Conservation (phyloP, 1,140 invertebrate genomes). For the Campodea augens region DNA sequence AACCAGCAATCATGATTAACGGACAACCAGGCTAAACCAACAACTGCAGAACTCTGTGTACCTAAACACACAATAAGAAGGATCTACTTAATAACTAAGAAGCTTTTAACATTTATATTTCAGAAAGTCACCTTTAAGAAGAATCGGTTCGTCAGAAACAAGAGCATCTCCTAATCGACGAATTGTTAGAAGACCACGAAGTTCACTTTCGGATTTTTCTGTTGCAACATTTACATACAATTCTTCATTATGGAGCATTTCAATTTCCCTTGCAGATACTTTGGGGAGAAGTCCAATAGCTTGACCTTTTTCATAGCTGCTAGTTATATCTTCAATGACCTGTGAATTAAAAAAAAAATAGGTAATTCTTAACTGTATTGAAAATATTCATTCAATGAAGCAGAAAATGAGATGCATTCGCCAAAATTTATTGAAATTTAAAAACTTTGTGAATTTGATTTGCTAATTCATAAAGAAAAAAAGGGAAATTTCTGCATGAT, state of each 20-base stretch:
- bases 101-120: conserved; percentile 2
- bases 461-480: too few species aligned
- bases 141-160: conserved; percentile 39
- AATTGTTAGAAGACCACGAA: conserved; percentile 42
- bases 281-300: conserved; percentile 44
- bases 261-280: conserved; percentile 44
- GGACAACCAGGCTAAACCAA: conserved; percentile 60
- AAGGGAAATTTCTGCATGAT: too few species aligned
- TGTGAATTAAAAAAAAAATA: too few species aligned
- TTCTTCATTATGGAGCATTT: conserved; percentile 58
- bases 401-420: too few species aligned
- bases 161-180: conserved; percentile 52
- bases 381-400: too few species aligned
- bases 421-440: too few species aligned
- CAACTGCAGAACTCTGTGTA: too few species aligned
- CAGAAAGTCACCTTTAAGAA: conserved; percentile 30
- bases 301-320: conserved; percentile 34
- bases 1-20: conserved; percentile 62
- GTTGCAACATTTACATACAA: conserved; percentile 49
- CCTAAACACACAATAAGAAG: conserved; percentile 20
- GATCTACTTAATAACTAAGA: conserved; percentile 7
- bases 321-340: conserved; percentile 26
- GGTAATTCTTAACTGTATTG: conserved; percentile 6
- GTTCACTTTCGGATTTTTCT: conserved; percentile 28
- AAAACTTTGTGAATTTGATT: too few species aligned